phyloP scores from a whole-genome alignment of 1,140 invertebrate species.

The Hyles euphorbiae region DNA sequence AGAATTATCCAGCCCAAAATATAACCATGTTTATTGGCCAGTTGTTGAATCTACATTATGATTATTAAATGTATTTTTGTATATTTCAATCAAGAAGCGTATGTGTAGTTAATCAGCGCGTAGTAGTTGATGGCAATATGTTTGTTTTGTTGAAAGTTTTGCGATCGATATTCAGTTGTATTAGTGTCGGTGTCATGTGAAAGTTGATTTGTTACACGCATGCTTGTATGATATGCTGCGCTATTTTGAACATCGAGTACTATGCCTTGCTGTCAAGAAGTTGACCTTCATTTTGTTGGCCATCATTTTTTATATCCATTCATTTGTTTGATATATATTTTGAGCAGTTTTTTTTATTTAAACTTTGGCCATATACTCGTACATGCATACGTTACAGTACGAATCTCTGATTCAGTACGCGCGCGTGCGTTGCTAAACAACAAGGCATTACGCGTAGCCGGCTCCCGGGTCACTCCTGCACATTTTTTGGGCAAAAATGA shows the following conservation, averaged over 20 bases:
- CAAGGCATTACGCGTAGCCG: conserved; percentile 68
- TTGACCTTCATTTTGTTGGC: conserved; percentile 93
- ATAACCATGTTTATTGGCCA: no score
- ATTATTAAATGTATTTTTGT: no score
- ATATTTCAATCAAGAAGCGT: no score
- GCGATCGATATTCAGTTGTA: not conserved
- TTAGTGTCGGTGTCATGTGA: conserved; percentile 20
- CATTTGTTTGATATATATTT: conserved; percentile 72
- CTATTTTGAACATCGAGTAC: conserved; percentile 70
- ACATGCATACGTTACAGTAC: conserved; percentile 53
- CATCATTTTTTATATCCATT: conserved; percentile 81
- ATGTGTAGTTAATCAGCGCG: no score
- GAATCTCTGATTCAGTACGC: conserved; percentile 56
- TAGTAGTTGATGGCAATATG: no score
- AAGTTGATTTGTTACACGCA: conserved; percentile 56
- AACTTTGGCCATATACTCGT: conserved; percentile 62
- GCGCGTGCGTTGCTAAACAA: conserved; percentile 65
- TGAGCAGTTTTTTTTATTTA: conserved; percentile 64
- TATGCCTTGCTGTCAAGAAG: conserved; percentile 88
- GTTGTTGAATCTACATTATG: no score
- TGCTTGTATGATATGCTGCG: conserved; percentile 71
- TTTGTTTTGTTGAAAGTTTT: no score
- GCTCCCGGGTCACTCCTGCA: conserved; percentile 70
- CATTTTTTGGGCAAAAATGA: conserved; percentile 91
- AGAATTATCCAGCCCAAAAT: no score